Conservation (phyloP, 2,113 vertebrate species). For the Melanerpes aurifrons region DNA sequence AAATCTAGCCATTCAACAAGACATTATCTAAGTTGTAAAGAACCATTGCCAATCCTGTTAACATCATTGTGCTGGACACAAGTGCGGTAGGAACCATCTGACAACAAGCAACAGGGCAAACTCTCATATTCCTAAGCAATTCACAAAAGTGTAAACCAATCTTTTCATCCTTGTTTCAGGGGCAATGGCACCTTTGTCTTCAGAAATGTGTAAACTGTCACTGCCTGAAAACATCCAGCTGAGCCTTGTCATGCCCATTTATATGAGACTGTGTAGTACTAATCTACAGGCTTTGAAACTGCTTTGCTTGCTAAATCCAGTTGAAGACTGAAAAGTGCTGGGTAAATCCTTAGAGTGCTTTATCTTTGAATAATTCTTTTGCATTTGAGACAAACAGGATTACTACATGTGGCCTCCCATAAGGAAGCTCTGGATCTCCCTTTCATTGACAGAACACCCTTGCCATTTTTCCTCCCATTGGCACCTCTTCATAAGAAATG, state of each 20-base stretch:
- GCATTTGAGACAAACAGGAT: constrained; percentile 32
- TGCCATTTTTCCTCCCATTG: neutral
- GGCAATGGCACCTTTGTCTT: constrained; percentile 40
- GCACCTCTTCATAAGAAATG: neutral
- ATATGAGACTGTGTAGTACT: constrained; percentile 23
- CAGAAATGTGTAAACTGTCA: constrained; percentile 38
- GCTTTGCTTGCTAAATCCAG: constrained; percentile 51
- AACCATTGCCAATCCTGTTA: constrained; percentile 28
- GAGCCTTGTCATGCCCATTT: neutral
- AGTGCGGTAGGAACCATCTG: neutral
- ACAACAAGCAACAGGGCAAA: neutral
- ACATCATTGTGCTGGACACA: neutral
- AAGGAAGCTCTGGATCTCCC: neutral
- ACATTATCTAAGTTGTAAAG: neutral
- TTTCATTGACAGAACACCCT: neutral
- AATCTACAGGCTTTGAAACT: constrained; percentile 50
- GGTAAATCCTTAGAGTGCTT: constrained; percentile 35
- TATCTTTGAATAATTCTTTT: constrained; percentile 36
- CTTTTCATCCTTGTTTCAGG: constrained; percentile 22
- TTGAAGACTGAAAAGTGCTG: constrained; percentile 40
- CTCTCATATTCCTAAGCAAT: neutral
- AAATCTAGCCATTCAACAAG: neutral
- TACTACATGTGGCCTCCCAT: neutral
- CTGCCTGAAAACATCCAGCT: constrained; percentile 21
- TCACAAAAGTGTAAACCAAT: neutral